Base-by-base conservation (phyloP, 1,140 invertebrate genomes). In the Parapsyche elsis region DNA sequence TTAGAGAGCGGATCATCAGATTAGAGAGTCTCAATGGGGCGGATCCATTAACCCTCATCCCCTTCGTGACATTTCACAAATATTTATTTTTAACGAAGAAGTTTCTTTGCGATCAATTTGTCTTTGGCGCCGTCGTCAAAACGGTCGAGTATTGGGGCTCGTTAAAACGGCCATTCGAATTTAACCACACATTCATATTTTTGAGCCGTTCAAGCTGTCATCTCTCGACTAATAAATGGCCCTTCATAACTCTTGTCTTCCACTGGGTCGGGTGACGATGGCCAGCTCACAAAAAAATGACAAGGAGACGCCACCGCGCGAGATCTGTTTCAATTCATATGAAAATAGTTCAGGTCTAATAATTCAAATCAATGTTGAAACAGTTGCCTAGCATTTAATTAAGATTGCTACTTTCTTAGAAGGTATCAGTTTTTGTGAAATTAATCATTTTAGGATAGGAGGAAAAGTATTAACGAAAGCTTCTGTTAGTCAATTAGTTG, bases 211-310 rank as follows among this genome's bases (percentile, higher is more conserved):
- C 24, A 61, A 74, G 80, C 77, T 81, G 80, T 79, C 80, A 57
- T 81, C 77, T 79, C 73, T 53, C 45, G 16, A 16, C 30, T 81
- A 79, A 81, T 79, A 76, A 76, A 81, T 81, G 57, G 57, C 76
- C 71, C 45, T 76, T 81, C 80, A 79, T 79, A 79, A 81, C 53
- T 75, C 76, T 1, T 23, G 70, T 78, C 76, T 71, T 10, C 30
- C 26, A 12, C 9, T 21, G 53, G 24, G 61, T 26, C 38, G 45
- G 24, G 44, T 23, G 67, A 71, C 26, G 67, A n/a, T 14, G 12
- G 26, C 67, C 23, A 21, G 67, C 19, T 14, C 26, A 45, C 71
- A 16, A 73, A 46, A 49, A 38, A 73, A 49, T 38, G 38, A 73
- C 46, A 23, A 46, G 12, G 21, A 67, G 19, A 19, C 61, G 61